A percentile compares a stretch with the other conserved stretches of the same genome.
phyloP scores from a whole-genome alignment of 2,797 vertebrate species.

The Cossypha dichroa region DNA sequence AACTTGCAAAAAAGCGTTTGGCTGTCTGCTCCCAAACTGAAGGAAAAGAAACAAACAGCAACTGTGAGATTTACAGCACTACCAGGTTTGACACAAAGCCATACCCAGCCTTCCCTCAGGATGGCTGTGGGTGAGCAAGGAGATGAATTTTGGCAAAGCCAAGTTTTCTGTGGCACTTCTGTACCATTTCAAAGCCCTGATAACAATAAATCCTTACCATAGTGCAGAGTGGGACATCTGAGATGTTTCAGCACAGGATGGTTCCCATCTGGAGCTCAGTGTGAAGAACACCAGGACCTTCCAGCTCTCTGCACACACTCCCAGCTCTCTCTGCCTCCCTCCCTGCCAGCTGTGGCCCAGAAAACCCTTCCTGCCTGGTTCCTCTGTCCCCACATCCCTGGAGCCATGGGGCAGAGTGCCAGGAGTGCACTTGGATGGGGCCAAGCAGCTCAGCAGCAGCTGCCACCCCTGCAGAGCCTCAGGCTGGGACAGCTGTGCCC shows the following conservation, averaged over 20 bases:
- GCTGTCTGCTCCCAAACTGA: neutral
- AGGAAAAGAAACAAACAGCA: neutral
- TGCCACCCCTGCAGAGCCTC: neutral
- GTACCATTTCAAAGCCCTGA: neutral
- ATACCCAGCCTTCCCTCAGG: neutral
- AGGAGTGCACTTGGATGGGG: neutral
- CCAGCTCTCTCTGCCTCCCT: neutral
- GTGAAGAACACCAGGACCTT: neutral
- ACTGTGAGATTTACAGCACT: neutral
- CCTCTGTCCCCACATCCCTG: neutral
- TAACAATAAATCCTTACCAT: neutral
- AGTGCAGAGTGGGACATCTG: neutral
- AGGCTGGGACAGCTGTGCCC: neutral
- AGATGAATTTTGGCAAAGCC: neutral
- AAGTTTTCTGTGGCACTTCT: neutral
- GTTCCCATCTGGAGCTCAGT: neutral
- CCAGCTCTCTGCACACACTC: neutral
- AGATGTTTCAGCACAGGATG: neutral
- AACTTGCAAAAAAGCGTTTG: neutral
- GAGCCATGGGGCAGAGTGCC: accelerated
- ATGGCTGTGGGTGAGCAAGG: neutral
- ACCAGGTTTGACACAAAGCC: neutral
- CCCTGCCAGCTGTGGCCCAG: neutral
- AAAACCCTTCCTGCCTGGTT: neutral
- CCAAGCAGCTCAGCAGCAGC: neutral